Conservation (phyloP, 2,888 invertebrate genomes). For the Chymomyza fuscimana region DNA sequence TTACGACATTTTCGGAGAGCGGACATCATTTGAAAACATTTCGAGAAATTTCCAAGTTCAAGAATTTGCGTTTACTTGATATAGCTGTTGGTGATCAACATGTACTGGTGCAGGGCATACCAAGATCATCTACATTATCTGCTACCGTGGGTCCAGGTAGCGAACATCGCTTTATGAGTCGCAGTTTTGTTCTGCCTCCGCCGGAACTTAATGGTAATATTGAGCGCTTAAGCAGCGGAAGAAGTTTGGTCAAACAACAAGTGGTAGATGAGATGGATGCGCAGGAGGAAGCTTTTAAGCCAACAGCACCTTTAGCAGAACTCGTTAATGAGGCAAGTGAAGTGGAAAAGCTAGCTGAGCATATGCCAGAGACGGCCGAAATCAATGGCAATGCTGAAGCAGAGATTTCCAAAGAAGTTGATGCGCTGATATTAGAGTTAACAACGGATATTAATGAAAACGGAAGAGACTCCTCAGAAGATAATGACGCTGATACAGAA, state of each 20-base stretch:
- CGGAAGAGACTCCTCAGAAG: not conserved
- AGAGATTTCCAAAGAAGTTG: conserved; percentile 2
- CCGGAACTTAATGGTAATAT: conserved; percentile 57
- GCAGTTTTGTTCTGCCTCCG: conserved; percentile 64
- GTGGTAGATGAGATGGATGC: conserved; percentile 37
- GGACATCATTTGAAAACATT: conserved; percentile 79
- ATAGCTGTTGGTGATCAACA: conserved; percentile 78
- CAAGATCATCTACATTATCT: conserved; percentile 68
- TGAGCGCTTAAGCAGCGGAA: conserved; percentile 44
- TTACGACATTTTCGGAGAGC: conserved; percentile 79
- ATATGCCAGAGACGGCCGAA: conserved; percentile 33
- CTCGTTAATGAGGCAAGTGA: conserved; percentile 12
- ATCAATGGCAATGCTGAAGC: conserved; percentile 33
- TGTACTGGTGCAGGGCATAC: conserved; percentile 77
- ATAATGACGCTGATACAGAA: conserved; percentile 2
- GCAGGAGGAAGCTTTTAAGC: conserved; percentile 30
- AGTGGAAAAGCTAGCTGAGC: not conserved
- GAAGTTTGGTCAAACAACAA: conserved; percentile 46
- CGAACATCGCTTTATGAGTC: conserved; percentile 64
- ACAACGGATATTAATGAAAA: not conserved
- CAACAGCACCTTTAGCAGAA: conserved; percentile 36
- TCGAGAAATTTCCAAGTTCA: conserved; percentile 79
- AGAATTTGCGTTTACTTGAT: conserved; percentile 76
- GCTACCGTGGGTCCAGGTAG: conserved; percentile 51
- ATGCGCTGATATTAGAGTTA: not conserved